Conservation (phyloP, 2,888 invertebrate genomes). For the Diplolepis rosae region DNA sequence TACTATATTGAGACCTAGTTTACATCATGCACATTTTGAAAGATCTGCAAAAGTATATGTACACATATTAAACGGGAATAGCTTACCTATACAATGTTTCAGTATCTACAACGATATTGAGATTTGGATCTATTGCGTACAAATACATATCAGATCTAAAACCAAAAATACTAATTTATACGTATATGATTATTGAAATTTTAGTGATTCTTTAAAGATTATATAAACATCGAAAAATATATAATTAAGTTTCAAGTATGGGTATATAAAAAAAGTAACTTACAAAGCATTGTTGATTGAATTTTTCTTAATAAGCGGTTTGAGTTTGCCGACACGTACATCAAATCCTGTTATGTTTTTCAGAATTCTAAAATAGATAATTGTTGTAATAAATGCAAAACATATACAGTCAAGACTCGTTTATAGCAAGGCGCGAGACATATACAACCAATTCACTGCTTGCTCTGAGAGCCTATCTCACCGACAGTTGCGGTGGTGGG, state of each 20-base stretch:
- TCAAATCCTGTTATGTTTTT: constrained; percentile 86
- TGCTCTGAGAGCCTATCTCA: too few relatives aligned
- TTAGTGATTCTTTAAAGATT: too few relatives aligned
- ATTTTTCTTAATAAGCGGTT: constrained; percentile 82
- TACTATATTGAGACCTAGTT: too few relatives aligned
- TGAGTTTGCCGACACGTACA: constrained; percentile 84
- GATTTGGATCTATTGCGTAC: constrained; percentile 88
- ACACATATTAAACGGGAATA: too few relatives aligned
- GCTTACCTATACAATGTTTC: constrained; percentile 85
- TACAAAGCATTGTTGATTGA: constrained; percentile 81
- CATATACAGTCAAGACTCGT: too few relatives aligned
- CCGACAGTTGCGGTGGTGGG: too few relatives aligned
- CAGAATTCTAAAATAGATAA: constrained; percentile 75
- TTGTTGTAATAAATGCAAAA: neutral
- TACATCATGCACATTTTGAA: too few relatives aligned
- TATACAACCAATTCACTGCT: too few relatives aligned
- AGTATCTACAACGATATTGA: constrained; percentile 88
- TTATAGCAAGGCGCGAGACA: too few relatives aligned
- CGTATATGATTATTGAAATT: too few relatives aligned
- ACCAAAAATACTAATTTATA: too few relatives aligned
- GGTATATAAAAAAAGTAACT: constrained; percentile 68
- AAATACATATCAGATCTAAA: constrained; percentile 89
- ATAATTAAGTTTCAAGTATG: constrained; percentile 2
- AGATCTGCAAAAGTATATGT: neutral
- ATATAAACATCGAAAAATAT: constrained; percentile 20